These are phyloP conservation scores for Andrena haemorrhoa DNA, from an alignment of 2,888 invertebrate genomes.

Conservation along the genomic window DNA sequence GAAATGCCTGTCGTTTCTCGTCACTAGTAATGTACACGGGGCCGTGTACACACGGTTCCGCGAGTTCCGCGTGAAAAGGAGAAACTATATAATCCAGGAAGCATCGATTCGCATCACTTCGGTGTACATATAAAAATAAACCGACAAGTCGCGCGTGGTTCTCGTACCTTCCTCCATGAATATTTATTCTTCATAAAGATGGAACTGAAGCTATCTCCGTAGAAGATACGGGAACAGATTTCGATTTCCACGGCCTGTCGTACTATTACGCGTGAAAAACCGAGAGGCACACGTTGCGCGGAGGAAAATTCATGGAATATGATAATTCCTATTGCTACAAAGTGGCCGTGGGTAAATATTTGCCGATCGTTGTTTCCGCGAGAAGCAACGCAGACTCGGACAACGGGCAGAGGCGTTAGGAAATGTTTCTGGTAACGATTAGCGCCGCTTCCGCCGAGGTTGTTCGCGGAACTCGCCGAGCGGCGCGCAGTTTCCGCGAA, in stretches of 20 bases:
- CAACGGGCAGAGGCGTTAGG: not conserved
- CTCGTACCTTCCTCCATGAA: not conserved
- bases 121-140: not conserved
- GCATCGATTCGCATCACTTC: not conserved
- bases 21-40: conserved; percentile 8
- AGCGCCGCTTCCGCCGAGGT: conserved; percentile 11
- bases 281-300: no score
- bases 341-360: no score
- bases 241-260: no score
- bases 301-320: no score
- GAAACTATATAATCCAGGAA: not conserved
- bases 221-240: no score
- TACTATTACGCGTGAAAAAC: no score
- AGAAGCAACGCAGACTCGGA: not conserved
- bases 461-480: conserved; percentile 36
- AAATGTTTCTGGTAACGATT: conserved; percentile 1
- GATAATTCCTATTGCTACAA: no score
- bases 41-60: not conserved
- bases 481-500: conserved; percentile 29
- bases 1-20: conserved; percentile 10
- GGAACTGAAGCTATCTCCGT: no score
- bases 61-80: not conserved
- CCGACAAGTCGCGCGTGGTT: not conserved
- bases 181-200: not conserved
- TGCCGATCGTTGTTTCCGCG: not conserved